Conservation (phyloP, 2,888 invertebrate genomes). For the Apamea anceps region DNA sequence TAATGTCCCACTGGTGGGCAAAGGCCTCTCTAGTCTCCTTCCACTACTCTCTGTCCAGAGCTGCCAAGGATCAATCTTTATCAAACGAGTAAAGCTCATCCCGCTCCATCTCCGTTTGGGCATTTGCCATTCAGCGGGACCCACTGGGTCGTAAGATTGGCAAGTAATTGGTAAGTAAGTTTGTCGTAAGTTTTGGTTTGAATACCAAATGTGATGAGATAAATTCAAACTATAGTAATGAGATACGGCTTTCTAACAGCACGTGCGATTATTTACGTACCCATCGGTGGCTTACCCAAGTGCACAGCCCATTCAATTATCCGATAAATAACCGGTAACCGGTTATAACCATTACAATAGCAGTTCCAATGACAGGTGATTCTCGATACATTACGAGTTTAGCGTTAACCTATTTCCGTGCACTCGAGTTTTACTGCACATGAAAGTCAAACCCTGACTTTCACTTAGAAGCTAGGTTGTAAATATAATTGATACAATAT, state of each 20-base stretch:
- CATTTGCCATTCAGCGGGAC: too few relatives aligned
- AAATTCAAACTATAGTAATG: constrained; percentile 7
- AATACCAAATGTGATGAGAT: background rate
- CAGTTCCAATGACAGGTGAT: constrained; percentile 47
- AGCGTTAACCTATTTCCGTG: constrained; percentile 37
- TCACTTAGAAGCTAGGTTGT: constrained; percentile 22
- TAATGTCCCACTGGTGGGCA: too few relatives aligned
- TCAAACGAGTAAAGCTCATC: too few relatives aligned
- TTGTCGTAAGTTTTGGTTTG: too few relatives aligned
- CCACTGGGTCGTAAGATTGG: too few relatives aligned
- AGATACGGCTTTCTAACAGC: background rate
- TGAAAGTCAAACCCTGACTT: constrained; percentile 33
- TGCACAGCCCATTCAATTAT: constrained; percentile 33
- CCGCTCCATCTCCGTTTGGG: too few relatives aligned
- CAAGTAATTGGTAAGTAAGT: too few relatives aligned
- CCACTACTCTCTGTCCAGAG: too few relatives aligned
- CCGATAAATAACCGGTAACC: constrained; percentile 35
- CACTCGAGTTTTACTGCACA: constrained; percentile 15
- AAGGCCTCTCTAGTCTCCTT: too few relatives aligned
- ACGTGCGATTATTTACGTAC: constrained; percentile 28
- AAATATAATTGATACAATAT: constrained; percentile 3
- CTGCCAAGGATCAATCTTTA: too few relatives aligned
- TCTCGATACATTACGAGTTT: constrained; percentile 37
- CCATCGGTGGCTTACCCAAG: background rate
- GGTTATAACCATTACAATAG: constrained; percentile 39